Evolutionary conservation across 2,113 vertebrate species (phyloP).

Genomic region (Prunella fulvescens): DNA sequence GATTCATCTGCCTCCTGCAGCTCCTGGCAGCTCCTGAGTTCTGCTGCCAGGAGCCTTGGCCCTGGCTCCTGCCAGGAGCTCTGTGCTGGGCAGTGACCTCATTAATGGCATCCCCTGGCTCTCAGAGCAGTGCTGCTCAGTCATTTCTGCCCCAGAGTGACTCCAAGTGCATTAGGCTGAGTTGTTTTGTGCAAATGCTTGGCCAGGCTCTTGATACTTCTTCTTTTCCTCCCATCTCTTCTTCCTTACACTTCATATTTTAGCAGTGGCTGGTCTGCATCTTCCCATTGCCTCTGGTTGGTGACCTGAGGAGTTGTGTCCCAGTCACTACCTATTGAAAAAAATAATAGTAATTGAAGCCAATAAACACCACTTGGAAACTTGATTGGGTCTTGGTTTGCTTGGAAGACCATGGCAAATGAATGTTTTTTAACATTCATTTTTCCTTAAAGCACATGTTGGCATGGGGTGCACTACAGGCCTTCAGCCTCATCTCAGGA

Average conservation of each 20-base stretch:
- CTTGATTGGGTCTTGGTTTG: neutral
- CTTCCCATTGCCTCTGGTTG: neutral
- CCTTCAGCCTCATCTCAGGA: neutral
- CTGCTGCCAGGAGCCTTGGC: neutral
- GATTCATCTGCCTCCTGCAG: neutral
- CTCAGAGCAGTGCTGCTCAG: neutral
- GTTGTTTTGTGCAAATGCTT: neutral
- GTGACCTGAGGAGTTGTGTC: neutral
- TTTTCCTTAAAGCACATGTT: neutral
- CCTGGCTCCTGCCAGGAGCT: neutral
- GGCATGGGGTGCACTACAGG: neutral
- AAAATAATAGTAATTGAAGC: neutral
- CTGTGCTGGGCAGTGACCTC: neutral
- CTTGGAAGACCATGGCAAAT: neutral
- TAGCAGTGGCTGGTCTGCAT: neutral
- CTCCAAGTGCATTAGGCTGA: neutral
- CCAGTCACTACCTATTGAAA: neutral
- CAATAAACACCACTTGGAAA: neutral
- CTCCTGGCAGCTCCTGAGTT: neutral
- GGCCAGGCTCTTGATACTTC: neutral
- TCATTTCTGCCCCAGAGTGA: neutral
- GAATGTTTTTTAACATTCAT: neutral
- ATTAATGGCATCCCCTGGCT: neutral
- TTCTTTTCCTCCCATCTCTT: neutral
- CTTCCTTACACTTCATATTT: neutral